These are phyloP conservation scores for Mola mola DNA, from an alignment of 2,113 vertebrate genomes.

Conservation along the genomic window DNA sequence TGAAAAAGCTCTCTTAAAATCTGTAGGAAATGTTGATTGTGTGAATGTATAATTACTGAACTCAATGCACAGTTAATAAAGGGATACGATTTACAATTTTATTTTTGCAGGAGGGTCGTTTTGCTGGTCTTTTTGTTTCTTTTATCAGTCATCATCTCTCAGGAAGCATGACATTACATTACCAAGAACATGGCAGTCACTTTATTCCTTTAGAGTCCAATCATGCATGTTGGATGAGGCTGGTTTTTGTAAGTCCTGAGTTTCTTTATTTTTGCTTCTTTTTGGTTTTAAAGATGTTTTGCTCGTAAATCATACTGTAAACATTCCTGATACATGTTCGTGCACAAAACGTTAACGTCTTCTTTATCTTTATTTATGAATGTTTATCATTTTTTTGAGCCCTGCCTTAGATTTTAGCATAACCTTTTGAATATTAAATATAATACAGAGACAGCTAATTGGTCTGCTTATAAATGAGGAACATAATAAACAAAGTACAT, in stretches of 20 bases:
- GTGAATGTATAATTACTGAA: slow-evolving; percentile 47
- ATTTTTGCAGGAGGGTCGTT: too few relatives aligned
- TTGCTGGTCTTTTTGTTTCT: background rate
- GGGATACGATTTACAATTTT: slow-evolving; percentile 23
- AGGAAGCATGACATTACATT: background rate
- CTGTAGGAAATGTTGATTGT: slow-evolving; percentile 28
- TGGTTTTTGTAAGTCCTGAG: background rate
- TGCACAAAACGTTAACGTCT: background rate
- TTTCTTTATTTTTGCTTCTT: slow-evolving; percentile 10
- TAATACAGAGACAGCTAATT: slow-evolving; percentile 6
- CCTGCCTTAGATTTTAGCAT: background rate
- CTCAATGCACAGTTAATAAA: slow-evolving; percentile 41
- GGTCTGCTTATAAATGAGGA: background rate
- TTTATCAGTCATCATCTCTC: background rate
- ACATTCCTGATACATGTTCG: slow-evolving; percentile 30
- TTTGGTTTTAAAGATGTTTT: background rate
- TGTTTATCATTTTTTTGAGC: too few relatives aligned
- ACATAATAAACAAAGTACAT: background rate
- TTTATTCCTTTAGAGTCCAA: background rate
- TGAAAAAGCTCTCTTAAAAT: slow-evolving; percentile 37
- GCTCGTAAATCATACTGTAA: slow-evolving; percentile 18
- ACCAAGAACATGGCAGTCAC: background rate
- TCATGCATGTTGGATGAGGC: slow-evolving; percentile 10
- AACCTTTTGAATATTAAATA: slow-evolving; percentile 6
- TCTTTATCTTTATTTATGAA: too few relatives aligned